Conservation (phyloP, 2,888 invertebrate genomes). For the Philonicus albiceps region DNA sequence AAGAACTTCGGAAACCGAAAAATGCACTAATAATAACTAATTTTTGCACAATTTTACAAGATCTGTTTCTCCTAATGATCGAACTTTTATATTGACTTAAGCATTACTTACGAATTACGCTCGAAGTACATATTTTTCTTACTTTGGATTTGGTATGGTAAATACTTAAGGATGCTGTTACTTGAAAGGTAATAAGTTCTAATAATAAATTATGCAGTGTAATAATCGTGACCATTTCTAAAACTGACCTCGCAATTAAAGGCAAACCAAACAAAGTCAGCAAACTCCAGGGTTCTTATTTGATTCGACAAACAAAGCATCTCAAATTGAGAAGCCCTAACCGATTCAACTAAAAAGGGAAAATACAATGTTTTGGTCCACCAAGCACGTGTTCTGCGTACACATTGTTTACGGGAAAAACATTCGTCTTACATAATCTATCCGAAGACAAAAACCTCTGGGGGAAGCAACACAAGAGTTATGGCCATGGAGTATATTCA, state of each 20-base stretch:
- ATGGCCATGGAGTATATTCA: conserved; percentile 36
- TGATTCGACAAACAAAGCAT: background rate
- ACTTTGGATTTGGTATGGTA: no score
- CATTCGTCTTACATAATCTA: conserved; percentile 36
- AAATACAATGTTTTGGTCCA: conserved; percentile 37
- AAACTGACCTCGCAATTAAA: background rate
- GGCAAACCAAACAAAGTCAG: background rate
- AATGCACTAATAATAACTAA: no score
- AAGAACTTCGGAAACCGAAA: no score
- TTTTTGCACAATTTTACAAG: no score
- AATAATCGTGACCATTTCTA: background rate
- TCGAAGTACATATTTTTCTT: no score
- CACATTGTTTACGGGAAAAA: conserved; percentile 23
- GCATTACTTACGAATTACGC: no score
- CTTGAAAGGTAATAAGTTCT: background rate
- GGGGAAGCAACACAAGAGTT: conserved; percentile 18
- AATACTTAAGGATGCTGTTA: no score
- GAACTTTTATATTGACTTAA: no score
- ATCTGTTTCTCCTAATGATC: no score
- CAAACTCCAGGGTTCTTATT: background rate
- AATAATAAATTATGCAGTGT: background rate
- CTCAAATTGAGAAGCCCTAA: background rate
- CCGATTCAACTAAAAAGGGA: conserved; percentile 5
- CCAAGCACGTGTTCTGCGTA: conserved; percentile 37
- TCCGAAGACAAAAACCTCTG: conserved; percentile 1